Evolutionary conservation across 2,888 invertebrate species (phyloP), one percentile per base, ranked within the genome.

Genomic region (Plagiodera versicolora): DNA sequence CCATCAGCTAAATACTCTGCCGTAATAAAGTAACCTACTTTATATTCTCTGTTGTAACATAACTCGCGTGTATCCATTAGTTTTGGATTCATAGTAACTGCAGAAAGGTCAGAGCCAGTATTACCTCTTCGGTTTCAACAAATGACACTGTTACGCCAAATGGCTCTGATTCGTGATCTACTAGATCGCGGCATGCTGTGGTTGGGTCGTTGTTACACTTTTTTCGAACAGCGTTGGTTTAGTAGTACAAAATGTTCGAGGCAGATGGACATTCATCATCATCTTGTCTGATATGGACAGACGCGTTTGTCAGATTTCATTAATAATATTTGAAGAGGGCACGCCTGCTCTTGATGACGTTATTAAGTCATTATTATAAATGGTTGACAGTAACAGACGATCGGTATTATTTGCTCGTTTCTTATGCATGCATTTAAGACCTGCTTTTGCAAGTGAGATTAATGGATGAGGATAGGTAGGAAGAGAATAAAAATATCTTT

Each of bases 141-240:
- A 53, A 53, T 53, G 53, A 53, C 24, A 44, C 44, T 28, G 53
- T 53, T 53, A 53, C 44, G 45, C 44, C 53, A 53, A 44, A 53
- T 19, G 39, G 44, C 44, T 18, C 14, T 20, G 35, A 52, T 44
- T 61, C 63, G 63, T 63, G 63, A 63, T 63, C 57, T 47, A 56
- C 51, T 60, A 60, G 60, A 63, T 63, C 60, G 54, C 30, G 58
- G 57, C 50, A 60, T 60, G 63, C 63, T 35, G 63, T 47, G 50
- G 52, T 62, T 55, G 28, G 35, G 58, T 8, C 61, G 53, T 49
- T 61, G 61, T 57, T 61, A 61, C 56, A 61, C 45, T 61, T 61
- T 61, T 58, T 61, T 61, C 44, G 20, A 46, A 53, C 61, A 57
- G 56, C 57, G 57, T 61, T 53, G 49, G 49, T 61, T 61, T 49